A percentile compares a stretch with the other conserved stretches of the same genome.
Conservation (phyloP, 2,888 invertebrate genomes). For the Aquatica leii region DNA sequence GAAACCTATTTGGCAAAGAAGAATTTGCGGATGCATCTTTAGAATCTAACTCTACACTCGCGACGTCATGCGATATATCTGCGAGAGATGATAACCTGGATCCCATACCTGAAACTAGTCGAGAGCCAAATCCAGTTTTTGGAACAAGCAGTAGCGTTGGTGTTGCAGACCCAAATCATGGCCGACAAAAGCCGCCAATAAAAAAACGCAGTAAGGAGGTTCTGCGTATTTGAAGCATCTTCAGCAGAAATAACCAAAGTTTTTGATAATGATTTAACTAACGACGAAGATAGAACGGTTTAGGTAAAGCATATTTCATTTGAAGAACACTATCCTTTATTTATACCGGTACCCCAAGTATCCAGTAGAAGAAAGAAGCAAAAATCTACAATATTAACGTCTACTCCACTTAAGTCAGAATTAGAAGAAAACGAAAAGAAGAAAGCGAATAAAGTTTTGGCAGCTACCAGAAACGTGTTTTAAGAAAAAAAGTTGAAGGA, state of each 20-base stretch:
- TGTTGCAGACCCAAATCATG: constrained; percentile 5
- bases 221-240: constrained; percentile 3
- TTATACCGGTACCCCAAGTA: neutral
- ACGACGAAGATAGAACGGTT: neutral
- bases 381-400: constrained; percentile 3
- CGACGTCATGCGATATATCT: neutral
- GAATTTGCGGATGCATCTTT: neutral
- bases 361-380: constrained; percentile 4
- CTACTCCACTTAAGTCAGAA: constrained; percentile 10
- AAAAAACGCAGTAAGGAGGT: constrained; percentile 4
- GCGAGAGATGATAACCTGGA: neutral
- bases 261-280: neutral
- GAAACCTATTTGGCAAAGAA: constrained; percentile 1
- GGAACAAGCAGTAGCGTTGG: constrained; percentile 4
- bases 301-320: too few relatives aligned
- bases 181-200: constrained; percentile 2
- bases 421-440: constrained; percentile 7
- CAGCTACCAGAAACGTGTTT: constrained; percentile 4
- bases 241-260: constrained; percentile 8
- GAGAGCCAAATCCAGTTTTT: constrained; percentile 4
- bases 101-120: constrained; percentile 5
- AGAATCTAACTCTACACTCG: constrained; percentile 1
- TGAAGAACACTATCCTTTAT: neutral
- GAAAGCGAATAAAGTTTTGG: constrained; percentile 6
- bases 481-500: neutral